Evolutionary conservation across 2,797 vertebrate genomes (phyloP), one percentile per base, ranked within the genome.

Genomic region (Chaetodon trifasciatus): DNA sequence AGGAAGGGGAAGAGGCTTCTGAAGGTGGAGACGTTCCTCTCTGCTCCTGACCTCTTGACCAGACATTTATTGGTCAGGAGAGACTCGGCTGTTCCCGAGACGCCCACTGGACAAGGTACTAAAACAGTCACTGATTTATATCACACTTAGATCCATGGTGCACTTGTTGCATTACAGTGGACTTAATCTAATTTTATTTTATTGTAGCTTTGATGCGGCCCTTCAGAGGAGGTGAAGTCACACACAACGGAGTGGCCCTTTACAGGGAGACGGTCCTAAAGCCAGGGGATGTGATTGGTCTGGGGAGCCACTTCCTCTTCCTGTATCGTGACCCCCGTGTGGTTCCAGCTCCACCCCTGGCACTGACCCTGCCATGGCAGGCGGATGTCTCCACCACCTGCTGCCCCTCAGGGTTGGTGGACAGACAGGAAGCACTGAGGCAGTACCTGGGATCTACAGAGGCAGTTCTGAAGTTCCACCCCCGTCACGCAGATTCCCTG

Each of bases 311-410:
- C 81, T 97, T 98, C 89, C 93, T 98, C 47, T 97, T 98, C 91
- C 94, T 98, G 92, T 98, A 97, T 85, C 97, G 97, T 70, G 97
- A 98, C 93, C 97, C 97, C 46, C 96, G 97, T n/a, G 84, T 94
- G 19, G 95, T 92, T 16, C 95, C 95, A 1, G 90, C 95, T 39
- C 93, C 95, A 0, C 94, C 94, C 0, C 86, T 96, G 71, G 96
- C 96, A 0, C 82, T 97, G 66, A 96, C 96, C 75, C 88, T 97
- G 77, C 95, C 95, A 1, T 95, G 94, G 95, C 94, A 96, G 87
- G 76, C 86, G 0, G 96, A 96, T 42, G 89, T 89, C 40, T 89
- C 94, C 16, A 88, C 92, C 86, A 92, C 96, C 87, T 95, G 96
- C 76, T 96, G 97, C 67, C 94, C 96, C 17, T 96, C 96, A 0